phyloP scores from a whole-genome alignment of 2,888 invertebrate species.

The Rosalia funebris region DNA sequence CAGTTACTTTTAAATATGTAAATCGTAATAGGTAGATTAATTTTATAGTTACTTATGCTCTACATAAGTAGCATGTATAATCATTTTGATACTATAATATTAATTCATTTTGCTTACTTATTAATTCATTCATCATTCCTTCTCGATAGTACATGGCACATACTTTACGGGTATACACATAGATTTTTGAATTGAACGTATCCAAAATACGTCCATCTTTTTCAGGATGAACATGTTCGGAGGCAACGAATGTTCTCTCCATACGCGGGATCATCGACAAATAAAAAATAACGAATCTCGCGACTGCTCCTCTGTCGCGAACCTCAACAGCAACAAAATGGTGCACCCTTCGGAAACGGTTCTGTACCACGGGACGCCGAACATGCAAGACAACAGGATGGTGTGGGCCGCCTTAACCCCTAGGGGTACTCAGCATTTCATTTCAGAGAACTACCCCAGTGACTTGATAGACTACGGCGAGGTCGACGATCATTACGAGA shows the following conservation, averaged over 20 bases:
- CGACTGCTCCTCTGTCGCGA: conserved; percentile 61
- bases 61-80: too few species aligned
- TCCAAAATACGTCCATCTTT: too few species aligned
- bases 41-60: too few species aligned
- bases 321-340: conserved; percentile 60
- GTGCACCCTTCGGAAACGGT: conserved; percentile 59
- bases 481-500: conserved; percentile 75
- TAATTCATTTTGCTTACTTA: too few species aligned
- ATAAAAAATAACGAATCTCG: conserved; percentile 61
- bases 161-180: too few species aligned
- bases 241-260: conserved; percentile 67
- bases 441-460: conserved; percentile 73
- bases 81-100: too few species aligned
- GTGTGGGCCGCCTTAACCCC: conserved; percentile 87
- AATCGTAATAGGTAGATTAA: too few species aligned
- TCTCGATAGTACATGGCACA: too few species aligned
- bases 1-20: too few species aligned
- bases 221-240: conserved; percentile 69
- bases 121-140: too few species aligned
- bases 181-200: too few species aligned
- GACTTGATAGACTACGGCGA: conserved; percentile 66
- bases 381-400: conserved; percentile 60
- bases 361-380: conserved; percentile 54
- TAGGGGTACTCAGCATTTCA: conserved; percentile 82
- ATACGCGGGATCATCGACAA: conserved; percentile 60